phyloP scores from a whole-genome alignment of 2,797 vertebrate genomes.

The Fistularia tabacaria region DNA sequence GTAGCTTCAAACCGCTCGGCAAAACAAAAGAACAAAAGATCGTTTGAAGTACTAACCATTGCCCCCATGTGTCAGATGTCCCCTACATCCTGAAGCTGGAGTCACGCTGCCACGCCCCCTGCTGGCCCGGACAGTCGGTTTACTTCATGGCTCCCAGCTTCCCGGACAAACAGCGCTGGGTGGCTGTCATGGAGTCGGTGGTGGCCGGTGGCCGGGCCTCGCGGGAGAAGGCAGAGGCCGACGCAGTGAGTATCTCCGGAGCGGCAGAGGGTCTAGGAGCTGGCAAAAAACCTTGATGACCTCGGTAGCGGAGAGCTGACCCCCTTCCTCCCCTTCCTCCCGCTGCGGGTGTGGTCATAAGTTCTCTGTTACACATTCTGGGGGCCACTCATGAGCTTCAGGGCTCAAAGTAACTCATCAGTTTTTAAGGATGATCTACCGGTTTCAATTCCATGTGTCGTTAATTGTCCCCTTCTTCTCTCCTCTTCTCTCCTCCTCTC shows the following conservation, averaged over 20 bases:
- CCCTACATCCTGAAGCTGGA: slow-evolving; percentile 96
- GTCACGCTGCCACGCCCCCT: slow-evolving; percentile 88
- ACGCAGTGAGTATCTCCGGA: slow-evolving; percentile 88
- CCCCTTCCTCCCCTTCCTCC: too few species aligned
- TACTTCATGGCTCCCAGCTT: slow-evolving; percentile 96
- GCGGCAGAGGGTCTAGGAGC: background rate
- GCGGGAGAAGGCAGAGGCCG: slow-evolving; percentile 95
- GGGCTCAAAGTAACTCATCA: too few species aligned
- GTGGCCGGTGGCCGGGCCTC: slow-evolving; percentile 89
- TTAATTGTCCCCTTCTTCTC: slow-evolving; percentile 67
- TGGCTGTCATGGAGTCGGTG: slow-evolving; percentile 91
- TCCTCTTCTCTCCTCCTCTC: slow-evolving; percentile 27
- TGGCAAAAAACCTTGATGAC: too few species aligned
- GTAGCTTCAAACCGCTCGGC: slow-evolving; percentile 56
- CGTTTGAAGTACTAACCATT: background rate
- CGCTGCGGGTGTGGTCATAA: too few species aligned
- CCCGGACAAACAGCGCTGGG: slow-evolving; percentile 98
- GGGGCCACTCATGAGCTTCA: too few species aligned
- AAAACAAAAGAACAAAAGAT: background rate
- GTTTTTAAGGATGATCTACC: slow-evolving; percentile 18
- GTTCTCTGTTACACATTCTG: too few species aligned
- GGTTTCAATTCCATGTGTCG: slow-evolving; percentile 45
- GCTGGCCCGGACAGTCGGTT: slow-evolving; percentile 93
- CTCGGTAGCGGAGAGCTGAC: too few species aligned
- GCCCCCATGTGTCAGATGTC: slow-evolving; percentile 77